Evolutionary conservation across 1,140 invertebrate genomes (phyloP).

Genomic region (Diplogasteroides magnus): DNA sequence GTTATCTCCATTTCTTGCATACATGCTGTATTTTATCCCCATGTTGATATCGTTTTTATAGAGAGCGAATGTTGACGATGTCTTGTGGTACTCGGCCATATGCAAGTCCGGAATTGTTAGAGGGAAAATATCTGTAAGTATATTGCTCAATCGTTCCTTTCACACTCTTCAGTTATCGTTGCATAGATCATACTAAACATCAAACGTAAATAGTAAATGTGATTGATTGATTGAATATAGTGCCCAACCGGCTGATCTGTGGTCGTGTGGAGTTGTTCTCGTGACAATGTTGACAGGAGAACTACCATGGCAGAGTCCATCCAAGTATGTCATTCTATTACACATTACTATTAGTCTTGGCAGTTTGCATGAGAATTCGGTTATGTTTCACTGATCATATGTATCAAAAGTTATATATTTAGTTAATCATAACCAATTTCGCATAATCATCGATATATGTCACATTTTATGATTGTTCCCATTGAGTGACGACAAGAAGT

Average conservation of each 20-base stretch:
- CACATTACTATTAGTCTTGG: neutral
- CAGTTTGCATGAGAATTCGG: too few relatives aligned
- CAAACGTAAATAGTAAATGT: neutral
- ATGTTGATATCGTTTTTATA: too few relatives aligned
- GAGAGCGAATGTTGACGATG: neutral
- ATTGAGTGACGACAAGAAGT: conserved; percentile 9
- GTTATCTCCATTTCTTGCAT: too few relatives aligned
- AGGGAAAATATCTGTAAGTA: neutral
- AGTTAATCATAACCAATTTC: too few relatives aligned
- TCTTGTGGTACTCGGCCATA: neutral
- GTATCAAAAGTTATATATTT: neutral
- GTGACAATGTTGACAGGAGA: conserved; percentile 24
- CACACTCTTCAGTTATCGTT: neutral
- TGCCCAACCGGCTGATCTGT: conserved; percentile 19
- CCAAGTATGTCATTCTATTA: conserved; percentile 1
- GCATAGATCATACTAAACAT: too few relatives aligned
- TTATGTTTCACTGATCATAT: too few relatives aligned
- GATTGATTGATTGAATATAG: conserved; percentile 6
- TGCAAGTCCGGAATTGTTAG: neutral
- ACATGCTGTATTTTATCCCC: too few relatives aligned
- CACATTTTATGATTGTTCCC: neutral
- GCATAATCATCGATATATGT: neutral
- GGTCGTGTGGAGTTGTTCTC: conserved; percentile 27
- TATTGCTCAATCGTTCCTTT: neutral
- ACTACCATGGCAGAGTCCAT: conserved; percentile 21